These are phyloP conservation scores for Stenopsyche tienmushanensis DNA, from an alignment of 1,140 invertebrate genomes.

Conservation along the genomic window DNA sequence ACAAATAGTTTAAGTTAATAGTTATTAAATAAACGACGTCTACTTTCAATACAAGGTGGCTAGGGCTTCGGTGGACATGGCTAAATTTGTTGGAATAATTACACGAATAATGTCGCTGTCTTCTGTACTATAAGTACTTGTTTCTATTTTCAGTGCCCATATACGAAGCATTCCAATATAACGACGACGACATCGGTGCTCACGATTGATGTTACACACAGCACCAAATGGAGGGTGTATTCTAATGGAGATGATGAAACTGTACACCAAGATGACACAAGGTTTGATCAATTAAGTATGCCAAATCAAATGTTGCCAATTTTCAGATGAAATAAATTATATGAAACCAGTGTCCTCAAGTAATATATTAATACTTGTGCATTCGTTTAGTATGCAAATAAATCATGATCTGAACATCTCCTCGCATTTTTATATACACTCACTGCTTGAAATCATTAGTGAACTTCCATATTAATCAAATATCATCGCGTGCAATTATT, in stretches of 20 bases:
- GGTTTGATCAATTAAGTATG: constrained; percentile 57
- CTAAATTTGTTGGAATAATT: neutral
- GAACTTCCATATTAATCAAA: too few species aligned
- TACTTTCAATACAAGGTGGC: neutral
- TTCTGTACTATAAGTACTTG: neutral
- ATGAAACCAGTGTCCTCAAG: too few species aligned
- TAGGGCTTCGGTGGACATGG: too few species aligned
- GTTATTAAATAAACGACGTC: neutral
- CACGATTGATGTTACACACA: constrained; percentile 11
- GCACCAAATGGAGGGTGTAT: neutral
- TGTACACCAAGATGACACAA: constrained; percentile 32
- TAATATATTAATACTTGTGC: too few species aligned
- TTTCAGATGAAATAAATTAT: too few species aligned
- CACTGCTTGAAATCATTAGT: too few species aligned
- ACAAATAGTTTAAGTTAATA: neutral
- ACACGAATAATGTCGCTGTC: neutral
- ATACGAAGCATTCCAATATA: neutral
- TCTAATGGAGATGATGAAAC: neutral
- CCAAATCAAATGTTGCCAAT: too few species aligned
- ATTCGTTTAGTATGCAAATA: too few species aligned
- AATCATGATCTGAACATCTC: too few species aligned
- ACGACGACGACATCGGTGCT: neutral
- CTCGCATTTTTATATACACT: too few species aligned
- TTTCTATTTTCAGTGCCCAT: constrained; percentile 16
- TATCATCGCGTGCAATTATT: too few species aligned